Evolutionary conservation across 2,888 invertebrate genomes (phyloP).

Genomic region (Hirtodrosophila confusa): DNA sequence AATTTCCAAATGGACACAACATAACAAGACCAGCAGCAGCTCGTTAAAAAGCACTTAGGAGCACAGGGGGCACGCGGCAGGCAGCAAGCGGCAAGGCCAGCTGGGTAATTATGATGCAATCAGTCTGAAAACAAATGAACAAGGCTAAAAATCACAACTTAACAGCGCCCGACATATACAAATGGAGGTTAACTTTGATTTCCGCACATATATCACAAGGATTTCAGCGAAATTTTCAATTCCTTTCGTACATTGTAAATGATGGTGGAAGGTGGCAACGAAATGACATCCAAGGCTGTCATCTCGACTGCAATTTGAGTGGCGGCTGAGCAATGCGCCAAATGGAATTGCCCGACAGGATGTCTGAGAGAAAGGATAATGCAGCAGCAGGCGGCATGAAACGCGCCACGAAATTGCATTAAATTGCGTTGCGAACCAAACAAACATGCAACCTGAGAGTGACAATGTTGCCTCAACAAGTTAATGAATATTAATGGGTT

Average conservation of each 20-base stretch:
- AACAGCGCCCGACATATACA: conserved; percentile 60
- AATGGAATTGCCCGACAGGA: conserved; percentile 67
- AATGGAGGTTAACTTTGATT: conserved; percentile 50
- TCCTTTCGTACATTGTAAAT: conserved; percentile 45
- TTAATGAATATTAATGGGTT: conserved; percentile 47
- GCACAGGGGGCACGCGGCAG: not conserved
- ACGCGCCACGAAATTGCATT: too few species aligned
- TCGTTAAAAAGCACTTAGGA: conserved; percentile 79
- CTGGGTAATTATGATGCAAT: conserved; percentile 76
- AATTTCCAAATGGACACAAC: conserved; percentile 45
- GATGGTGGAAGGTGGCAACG: conserved; percentile 15
- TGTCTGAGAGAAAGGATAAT: conserved; percentile 44
- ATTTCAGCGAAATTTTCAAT: conserved; percentile 38
- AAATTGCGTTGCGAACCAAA: conserved; percentile 8
- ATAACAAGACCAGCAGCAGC: conserved; percentile 43
- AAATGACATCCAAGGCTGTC: not conserved
- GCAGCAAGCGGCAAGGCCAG: conserved; percentile 6
- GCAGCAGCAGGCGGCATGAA: conserved; percentile 8
- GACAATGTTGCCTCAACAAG: conserved; percentile 32
- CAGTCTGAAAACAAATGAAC: conserved; percentile 64
- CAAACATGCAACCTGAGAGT: not conserved
- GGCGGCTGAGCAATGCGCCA: conserved; percentile 52
- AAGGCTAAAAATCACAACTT: conserved; percentile 54
- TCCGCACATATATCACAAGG: not conserved
- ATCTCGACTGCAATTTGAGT: conserved; percentile 17